Conservation (phyloP, 1,140 invertebrate genomes). For the Microplitis demolitor region DNA sequence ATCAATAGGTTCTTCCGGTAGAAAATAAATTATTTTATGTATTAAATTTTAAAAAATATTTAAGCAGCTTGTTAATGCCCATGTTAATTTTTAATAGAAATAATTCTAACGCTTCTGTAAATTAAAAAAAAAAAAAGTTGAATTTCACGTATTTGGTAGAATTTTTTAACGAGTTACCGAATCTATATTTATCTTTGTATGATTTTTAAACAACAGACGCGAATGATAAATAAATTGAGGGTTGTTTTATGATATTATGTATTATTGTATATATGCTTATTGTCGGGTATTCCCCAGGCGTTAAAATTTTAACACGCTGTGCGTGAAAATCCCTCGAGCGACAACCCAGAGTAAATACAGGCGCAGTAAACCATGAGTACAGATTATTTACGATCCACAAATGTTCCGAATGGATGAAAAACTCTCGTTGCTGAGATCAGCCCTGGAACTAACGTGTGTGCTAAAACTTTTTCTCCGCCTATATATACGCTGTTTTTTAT, state of each 20-base stretch:
- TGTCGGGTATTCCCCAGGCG: slow-evolving; percentile 9
- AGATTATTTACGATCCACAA: slow-evolving; percentile 29
- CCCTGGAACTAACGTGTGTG: neutral
- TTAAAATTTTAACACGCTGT: slow-evolving; percentile 20
- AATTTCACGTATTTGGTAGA: no score
- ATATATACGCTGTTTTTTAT: neutral
- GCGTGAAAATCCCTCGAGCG: slow-evolving; percentile 12
- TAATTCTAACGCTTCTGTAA: no score
- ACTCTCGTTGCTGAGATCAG: slow-evolving; percentile 21
- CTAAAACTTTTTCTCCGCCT: slow-evolving; percentile 16
- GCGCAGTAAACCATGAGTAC: slow-evolving; percentile 19
- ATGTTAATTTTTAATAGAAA: no score
- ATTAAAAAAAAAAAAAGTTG: no score
- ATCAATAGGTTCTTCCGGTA: neutral
- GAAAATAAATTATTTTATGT: no score
- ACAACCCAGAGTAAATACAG: slow-evolving; percentile 10
- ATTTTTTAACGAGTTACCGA: no score
- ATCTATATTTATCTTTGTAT: no score
- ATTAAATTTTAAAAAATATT: no score
- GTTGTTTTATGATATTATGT: no score
- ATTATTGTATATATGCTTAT: neutral
- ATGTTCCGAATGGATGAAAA: slow-evolving; percentile 29
- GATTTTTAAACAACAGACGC: no score
- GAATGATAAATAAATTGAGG: no score
- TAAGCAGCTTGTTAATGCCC: no score